Evolutionary conservation across 2,888 invertebrate genomes (phyloP).

Genomic region (Ecliptopera silaceata): DNA sequence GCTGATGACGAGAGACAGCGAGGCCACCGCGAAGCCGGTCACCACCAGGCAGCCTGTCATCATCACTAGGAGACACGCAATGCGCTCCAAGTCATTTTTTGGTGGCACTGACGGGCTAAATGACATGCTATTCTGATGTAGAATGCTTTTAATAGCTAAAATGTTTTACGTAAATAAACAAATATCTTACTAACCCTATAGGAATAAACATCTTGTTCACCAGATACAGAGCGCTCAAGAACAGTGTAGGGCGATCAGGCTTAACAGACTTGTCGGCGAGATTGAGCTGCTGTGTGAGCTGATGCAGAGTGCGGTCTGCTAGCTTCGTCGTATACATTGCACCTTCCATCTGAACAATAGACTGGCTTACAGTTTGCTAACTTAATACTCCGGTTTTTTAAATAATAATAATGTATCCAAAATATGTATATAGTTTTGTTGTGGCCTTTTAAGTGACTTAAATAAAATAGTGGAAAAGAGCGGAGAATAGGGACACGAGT

Average conservation of each 20-base stretch:
- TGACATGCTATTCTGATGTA: no score
- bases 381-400: no score
- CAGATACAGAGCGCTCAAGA: conserved; percentile 51
- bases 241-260: conserved; percentile 31
- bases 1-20: conserved; percentile 63
- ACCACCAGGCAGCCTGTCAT: conserved; percentile 60
- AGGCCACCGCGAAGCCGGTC: conserved; percentile 63
- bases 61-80: conserved; percentile 55
- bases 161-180: neutral
- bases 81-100: conserved; percentile 54
- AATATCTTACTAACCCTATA: conserved; percentile 53
- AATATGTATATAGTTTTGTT: no score
- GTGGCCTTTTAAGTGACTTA: no score
- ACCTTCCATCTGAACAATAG: conserved; percentile 9
- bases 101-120: conserved; percentile 53
- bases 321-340: neutral
- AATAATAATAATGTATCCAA: no score
- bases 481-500: no score
- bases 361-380: no score
- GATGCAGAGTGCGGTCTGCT: conserved; percentile 1
- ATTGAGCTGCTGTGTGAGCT: conserved; percentile 1
- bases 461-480: no score
- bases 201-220: conserved; percentile 70
- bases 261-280: neutral
- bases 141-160: no score